Base-by-base conservation (phyloP, 1,140 invertebrate species). In the Hycleus cichorii region DNA sequence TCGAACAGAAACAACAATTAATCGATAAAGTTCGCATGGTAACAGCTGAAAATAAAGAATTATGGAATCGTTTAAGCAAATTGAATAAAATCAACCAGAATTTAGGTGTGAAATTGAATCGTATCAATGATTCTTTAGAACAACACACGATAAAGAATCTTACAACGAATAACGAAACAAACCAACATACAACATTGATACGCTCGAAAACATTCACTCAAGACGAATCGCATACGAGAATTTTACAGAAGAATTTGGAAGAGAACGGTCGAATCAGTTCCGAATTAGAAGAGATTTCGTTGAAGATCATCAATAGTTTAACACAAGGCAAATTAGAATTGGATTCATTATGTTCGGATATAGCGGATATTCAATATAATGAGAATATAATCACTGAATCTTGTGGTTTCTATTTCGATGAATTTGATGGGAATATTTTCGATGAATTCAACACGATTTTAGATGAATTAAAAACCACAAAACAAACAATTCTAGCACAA, bases 11-110 rank as follows among this genome's bases (percentile, higher is more conserved):
- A 63, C 81, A 81, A 3, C 86, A 89, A 67, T 69, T 90, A 5
- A 80, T 82, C 58, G 83, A 88, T 71, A 86, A 88, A 65, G 79
- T 90, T 43, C 80, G 81, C 60, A 88, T 90, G 85, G 86, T 91
- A 6, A 83, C 86, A 1, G 81, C 81, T 65, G 89, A 91, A 74
- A 91, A 90, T 72, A 81, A 84, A 66, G 83, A 84, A 57, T 72
- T 91, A 18, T 91, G 88, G 89, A 82, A 77, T 48, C 83, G 83
- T 66, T 74, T 91, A 26, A 83, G 83, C 1, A 76, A 77, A 68
- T 73, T 89, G 43, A 84, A 77, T 1, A 78, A 80, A 69, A 77
- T 79, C 9, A 83, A 83, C 64, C 62, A 66, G 62, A 73, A 72
- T 26, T 66, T 79, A 52, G 78, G 75, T 49, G 77, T 67, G 52